Base-by-base conservation (phyloP, 2,888 invertebrate species). In the Exephanes ischioxanthus region DNA sequence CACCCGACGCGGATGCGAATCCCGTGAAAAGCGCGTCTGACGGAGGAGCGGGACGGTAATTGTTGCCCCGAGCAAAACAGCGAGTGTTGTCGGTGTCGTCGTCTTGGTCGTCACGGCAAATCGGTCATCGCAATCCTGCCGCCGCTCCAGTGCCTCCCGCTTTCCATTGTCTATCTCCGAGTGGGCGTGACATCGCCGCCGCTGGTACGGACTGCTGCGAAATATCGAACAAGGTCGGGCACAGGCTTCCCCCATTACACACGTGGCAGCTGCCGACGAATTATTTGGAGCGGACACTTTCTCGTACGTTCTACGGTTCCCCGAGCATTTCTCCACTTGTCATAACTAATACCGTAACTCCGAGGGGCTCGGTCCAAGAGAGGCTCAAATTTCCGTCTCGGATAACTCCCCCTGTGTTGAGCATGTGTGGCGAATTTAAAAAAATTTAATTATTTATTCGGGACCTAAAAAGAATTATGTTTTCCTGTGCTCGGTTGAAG, bases 191-290 rank as follows among this genome's bases (percentile, higher is more conserved):
- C 83, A 51, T 14, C n/a, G 22, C 61, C n/a, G 41, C 53, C 70
- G 41, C 61, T 41, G 48, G 48, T 41, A n/a, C 51, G 33, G 41
- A 67, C 30, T 19, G 48, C 68, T 11, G 61, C 30, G 63, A 79
- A 78, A 71, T 82, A 66, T 78, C 82, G 82, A 79, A 85, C 84
- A 82, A 82, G 73, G 68, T 73, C 73, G 75, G n/a, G 11, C 22
- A 19, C 72, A 48, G 45, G 2, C 55, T 19, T 22, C 22, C 68
- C 45, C 41, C 67, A 4, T n/a, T 22, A 22, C 30, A 48, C 53
- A 51, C 66, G 61, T 72, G 77, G 72, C 84, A 80, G 80, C 84
- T 80, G 80, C 58, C 55, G 55, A 80, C 80, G 70, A 80, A 80
- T 77, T 72, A 77, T 84, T 67, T 41, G 80, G 71, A 30, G 58